Evolutionary conservation across 2,797 vertebrate species (phyloP).

Genomic region (Takifugu rubripes): DNA sequence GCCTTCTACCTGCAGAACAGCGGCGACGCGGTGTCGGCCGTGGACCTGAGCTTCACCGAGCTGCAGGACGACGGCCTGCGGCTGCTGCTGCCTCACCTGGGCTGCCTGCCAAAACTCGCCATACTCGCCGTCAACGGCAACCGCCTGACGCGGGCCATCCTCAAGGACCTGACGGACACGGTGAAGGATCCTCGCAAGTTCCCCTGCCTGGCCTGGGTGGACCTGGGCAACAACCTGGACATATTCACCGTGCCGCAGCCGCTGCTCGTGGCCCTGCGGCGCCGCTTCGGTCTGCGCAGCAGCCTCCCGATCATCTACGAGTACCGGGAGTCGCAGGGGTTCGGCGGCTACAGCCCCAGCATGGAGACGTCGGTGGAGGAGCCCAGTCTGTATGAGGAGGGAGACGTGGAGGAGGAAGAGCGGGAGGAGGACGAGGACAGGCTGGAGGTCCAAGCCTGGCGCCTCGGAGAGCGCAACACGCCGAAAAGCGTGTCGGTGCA

Average conservation of each 20-base stretch:
- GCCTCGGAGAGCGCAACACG: constrained; percentile 42
- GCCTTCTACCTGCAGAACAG: constrained; percentile 81
- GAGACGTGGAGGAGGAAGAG: constrained; percentile 56
- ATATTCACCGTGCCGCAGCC: constrained; percentile 88
- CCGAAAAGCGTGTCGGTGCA: constrained; percentile 63
- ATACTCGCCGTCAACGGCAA: constrained; percentile 87
- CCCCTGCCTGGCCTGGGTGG: constrained; percentile 85
- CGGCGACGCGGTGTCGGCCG: constrained; percentile 72
- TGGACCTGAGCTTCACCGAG: constrained; percentile 91
- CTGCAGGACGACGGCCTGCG: constrained; percentile 80
- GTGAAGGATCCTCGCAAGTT: constrained; percentile 84
- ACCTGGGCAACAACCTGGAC: constrained; percentile 88
- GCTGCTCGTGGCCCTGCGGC: constrained; percentile 83
- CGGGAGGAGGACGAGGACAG: constrained; percentile 66
- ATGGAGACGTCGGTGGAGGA: constrained; percentile 70
- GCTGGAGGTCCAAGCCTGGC: constrained; percentile 63
- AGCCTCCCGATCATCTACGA: constrained; percentile 88
- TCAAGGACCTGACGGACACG: constrained; percentile 83
- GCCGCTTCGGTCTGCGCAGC: constrained; percentile 83
- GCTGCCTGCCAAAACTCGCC: constrained; percentile 78
- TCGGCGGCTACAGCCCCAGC: constrained; percentile 55
- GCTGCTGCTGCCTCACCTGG: constrained; percentile 80
- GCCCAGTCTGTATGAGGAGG: constrained; percentile 73
- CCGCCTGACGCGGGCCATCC: constrained; percentile 76
- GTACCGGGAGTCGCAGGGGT: constrained; percentile 63